Evolutionary conservation across 2,113 vertebrate genomes (phyloP), one percentile per base, ranked within the genome.

Genomic region (Mormyrus lacerda): DNA sequence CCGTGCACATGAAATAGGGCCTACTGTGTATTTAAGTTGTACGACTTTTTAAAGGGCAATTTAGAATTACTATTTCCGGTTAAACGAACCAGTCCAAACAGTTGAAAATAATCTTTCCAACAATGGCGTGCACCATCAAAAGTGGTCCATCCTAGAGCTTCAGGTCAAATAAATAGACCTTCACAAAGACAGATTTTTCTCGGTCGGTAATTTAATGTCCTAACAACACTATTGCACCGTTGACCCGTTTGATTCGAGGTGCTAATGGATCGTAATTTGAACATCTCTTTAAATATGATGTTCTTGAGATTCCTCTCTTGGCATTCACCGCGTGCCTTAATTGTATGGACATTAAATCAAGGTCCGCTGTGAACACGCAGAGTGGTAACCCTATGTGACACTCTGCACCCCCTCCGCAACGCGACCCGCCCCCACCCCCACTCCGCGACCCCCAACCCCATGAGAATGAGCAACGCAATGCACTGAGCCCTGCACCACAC

Each of bases 311-410:
- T 95, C 96, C 96, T 96, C 97, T 98, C 97, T 98, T 98, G 97
- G 97, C 97, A 98, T 98, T 98, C 97, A 98, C 97, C 97, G 97
- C 97, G 97, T 98, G 97, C 97, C 97, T 98, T 98, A 98, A 98
- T 98, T 98, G 97, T 98, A 96, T 98, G 95, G 97, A 97, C 97
- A 98, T 97, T 97, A 98, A 98, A 98, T 98, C 97, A 98, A 98
- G 97, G 97, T 98, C 97, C 97, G 97, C 97, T 97, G 97, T 98
- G 97, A 98, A 98, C 98, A 98, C 97, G 98, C 96, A 97, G 97
- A 98, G 98, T 94, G 95, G 96, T 94, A 97, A 95, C 96, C 96
- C 94, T 88, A 90, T 88, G 42, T 88, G 73, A 93, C 87, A 89
- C 87, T 44, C 86, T 51, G 86, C 65, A 91, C 47, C 90, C 45